Evolutionary conservation across 2,888 invertebrate genomes (phyloP).

Genomic region (Morinoia aosen): DNA sequence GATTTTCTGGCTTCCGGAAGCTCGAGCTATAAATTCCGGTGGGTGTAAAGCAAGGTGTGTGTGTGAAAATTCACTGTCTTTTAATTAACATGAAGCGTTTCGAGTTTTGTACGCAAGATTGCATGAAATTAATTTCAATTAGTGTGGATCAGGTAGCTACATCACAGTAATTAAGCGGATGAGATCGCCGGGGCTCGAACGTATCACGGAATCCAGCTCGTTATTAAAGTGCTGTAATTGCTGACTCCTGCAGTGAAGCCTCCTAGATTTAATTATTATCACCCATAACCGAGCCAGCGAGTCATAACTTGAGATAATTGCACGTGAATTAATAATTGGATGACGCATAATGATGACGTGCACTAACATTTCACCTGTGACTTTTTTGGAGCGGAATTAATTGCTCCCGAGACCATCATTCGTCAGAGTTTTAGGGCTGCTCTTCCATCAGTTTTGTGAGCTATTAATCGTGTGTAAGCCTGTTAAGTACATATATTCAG

Average conservation of each 20-base stretch:
- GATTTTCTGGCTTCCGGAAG: background rate
- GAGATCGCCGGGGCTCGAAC: background rate
- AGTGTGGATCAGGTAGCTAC: background rate
- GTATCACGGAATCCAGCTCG: background rate
- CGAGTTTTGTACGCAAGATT: background rate
- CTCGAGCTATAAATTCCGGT: background rate
- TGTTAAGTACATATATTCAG: background rate
- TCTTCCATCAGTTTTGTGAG: background rate
- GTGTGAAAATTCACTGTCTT: background rate
- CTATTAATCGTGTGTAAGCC: background rate
- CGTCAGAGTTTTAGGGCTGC: background rate
- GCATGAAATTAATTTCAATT: constrained; percentile 44
- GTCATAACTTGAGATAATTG: constrained; percentile 1
- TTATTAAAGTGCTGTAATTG: constrained; percentile 21
- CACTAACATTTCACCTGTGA: background rate
- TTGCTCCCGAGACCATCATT: background rate
- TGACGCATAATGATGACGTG: background rate
- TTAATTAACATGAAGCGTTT: background rate
- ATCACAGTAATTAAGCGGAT: constrained; percentile 20
- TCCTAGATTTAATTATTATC: background rate
- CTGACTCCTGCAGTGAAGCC: background rate
- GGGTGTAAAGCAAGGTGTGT: background rate
- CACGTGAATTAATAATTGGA: background rate
- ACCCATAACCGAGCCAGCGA: background rate
- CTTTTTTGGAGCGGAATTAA: background rate